Percentiles rank a stretch among this genome's conserved stretches.
These are phyloP conservation scores for Drosophila azteca DNA, from an alignment of 1,140 invertebrate genomes.

Conservation along the genomic window DNA sequence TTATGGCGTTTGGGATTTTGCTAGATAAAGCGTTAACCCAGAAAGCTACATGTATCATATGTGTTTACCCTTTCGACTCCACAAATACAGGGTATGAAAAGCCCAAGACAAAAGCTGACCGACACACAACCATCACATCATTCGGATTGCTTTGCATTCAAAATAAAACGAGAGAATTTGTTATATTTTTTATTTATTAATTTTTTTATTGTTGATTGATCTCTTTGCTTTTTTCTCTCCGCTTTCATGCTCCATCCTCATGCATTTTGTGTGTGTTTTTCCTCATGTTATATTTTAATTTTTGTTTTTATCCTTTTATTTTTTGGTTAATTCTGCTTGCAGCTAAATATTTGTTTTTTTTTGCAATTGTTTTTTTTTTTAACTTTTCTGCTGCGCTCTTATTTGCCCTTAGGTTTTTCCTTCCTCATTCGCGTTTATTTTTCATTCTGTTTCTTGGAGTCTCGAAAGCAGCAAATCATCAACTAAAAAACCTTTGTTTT, in stretches of 20 bases:
- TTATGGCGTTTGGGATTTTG: too few species aligned
- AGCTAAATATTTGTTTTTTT: conserved; percentile 56
- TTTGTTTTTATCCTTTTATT: conserved; percentile 16
- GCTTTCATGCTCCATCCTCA: conserved; percentile 41
- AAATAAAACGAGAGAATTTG: conserved; percentile 28
- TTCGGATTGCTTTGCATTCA: background rate
- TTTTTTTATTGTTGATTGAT: conserved; percentile 75
- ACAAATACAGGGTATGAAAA: too few species aligned
- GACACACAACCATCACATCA: background rate
- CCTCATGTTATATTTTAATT: conserved; percentile 38
- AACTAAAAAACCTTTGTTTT: conserved; percentile 56
- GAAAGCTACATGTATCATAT: too few species aligned
- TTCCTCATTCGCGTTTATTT: background rate
- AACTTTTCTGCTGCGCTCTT: conserved; percentile 16
- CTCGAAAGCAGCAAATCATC: conserved; percentile 46
- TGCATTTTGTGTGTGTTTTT: conserved; percentile 53
- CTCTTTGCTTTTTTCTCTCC: conserved; percentile 62
- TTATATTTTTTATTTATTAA: conserved; percentile 70
- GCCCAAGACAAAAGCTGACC: too few species aligned
- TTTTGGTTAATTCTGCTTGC: conserved; percentile 70
- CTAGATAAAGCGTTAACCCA: too few species aligned
- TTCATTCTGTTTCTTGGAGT: conserved; percentile 29
- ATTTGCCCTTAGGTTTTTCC: conserved; percentile 12
- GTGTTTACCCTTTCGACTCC: too few species aligned
- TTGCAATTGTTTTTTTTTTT: conserved; percentile 28